Conservation (phyloP, 2,888 invertebrate genomes). For the Empis livida region DNA sequence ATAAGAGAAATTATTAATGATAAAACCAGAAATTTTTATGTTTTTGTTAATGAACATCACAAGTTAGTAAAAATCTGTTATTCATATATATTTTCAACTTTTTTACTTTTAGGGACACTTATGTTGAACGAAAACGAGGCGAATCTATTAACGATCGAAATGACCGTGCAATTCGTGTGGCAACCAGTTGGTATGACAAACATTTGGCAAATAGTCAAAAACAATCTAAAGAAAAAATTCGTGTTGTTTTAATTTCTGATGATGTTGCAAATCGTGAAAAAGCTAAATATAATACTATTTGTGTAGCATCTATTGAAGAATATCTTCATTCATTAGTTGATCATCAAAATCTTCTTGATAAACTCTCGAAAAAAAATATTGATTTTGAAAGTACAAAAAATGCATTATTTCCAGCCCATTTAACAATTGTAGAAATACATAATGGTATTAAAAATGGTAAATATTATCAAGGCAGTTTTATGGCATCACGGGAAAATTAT, state of each 20-base stretch:
- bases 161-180: conserved; percentile 75
- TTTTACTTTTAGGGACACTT: conserved; percentile 59
- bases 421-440: conserved; percentile 63
- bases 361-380: conserved; percentile 57
- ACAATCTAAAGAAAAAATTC: conserved; percentile 21
- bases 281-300: conserved; percentile 56
- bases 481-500: conserved; percentile 85
- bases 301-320: conserved; percentile 48
- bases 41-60: conserved; percentile 95
- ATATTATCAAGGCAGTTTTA: conserved; percentile 66
- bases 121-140: conserved; percentile 63
- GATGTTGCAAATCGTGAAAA: conserved; percentile 64
- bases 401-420: conserved; percentile 72
- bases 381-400: conserved; percentile 45
- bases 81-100: neutral
- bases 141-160: conserved; percentile 85
- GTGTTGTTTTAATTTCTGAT: conserved; percentile 69
- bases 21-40: conserved; percentile 69
- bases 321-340: conserved; percentile 64
- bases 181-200: conserved; percentile 68
- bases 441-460: conserved; percentile 65
- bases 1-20: conserved; percentile 70
- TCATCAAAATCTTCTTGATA: conserved; percentile 61
- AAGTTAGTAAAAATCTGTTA: conserved; percentile 46
- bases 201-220: conserved; percentile 44